Evolutionary conservation across 2,888 invertebrate species (phyloP).

Genomic region (Phoronis australis): DNA sequence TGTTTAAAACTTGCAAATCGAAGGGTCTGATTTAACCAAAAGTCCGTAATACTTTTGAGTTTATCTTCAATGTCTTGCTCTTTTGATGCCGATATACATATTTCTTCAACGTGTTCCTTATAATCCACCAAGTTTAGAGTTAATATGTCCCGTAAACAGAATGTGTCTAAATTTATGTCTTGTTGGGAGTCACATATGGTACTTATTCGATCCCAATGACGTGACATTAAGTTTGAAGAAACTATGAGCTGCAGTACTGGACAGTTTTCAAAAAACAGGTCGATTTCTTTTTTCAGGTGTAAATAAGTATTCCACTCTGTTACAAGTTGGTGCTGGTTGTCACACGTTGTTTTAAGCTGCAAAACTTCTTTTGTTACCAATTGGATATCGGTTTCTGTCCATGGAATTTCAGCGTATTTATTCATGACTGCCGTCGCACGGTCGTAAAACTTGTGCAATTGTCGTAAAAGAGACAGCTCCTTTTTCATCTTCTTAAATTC

Average conservation of each 20-base stretch:
- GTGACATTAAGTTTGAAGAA: constrained; percentile 75
- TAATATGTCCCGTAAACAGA: no score
- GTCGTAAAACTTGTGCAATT: constrained; percentile 49
- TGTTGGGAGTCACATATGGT: no score
- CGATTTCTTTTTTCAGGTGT: constrained; percentile 80
- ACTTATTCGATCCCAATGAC: constrained; percentile 69
- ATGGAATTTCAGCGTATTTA: constrained; percentile 48
- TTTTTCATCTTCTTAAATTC: constrained; percentile 38
- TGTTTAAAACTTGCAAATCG: constrained; percentile 71
- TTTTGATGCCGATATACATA: constrained; percentile 82
- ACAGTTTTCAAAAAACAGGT: constrained; percentile 83
- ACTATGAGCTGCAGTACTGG: constrained; percentile 83
- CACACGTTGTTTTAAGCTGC: no score
- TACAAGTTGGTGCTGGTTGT: constrained; percentile 76
- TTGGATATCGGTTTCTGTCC: constrained; percentile 50
- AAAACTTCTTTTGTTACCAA: no score
- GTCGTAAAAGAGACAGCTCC: constrained; percentile 47
- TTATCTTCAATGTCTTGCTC: constrained; percentile 88
- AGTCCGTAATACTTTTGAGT: constrained; percentile 71
- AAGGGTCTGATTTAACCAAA: constrained; percentile 73
- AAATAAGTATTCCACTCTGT: constrained; percentile 83
- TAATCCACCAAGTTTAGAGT: no score
- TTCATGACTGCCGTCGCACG: constrained; percentile 46
- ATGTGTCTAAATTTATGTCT: no score
- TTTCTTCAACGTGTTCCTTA: no score